phyloP scores from a whole-genome alignment of 2,797 vertebrate genomes.

The Pampus argenteus region DNA sequence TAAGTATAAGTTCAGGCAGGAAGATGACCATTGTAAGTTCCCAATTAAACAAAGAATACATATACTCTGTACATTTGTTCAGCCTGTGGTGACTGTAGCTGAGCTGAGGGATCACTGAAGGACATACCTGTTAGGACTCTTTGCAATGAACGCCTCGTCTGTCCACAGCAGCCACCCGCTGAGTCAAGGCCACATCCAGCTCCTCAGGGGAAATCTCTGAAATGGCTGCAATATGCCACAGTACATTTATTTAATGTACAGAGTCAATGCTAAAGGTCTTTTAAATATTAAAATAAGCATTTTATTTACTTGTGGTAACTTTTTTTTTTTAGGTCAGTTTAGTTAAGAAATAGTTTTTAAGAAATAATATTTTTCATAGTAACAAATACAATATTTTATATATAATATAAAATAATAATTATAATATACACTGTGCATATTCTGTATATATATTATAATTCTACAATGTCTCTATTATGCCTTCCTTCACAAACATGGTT shows the following conservation, averaged over 20 bases:
- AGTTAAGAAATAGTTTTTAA: no score
- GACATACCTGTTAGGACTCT: constrained; percentile 10
- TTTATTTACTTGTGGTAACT: neutral
- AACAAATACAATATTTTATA: no score
- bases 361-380: no score
- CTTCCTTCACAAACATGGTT: neutral
- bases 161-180: neutral
- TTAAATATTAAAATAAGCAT: neutral
- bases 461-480: neutral
- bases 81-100: neutral
- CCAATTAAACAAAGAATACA: neutral
- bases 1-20: neutral
- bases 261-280: neutral
- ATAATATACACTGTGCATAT: no score
- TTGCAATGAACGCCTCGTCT: neutral
- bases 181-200: neutral
- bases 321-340: neutral
- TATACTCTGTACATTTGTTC: neutral
- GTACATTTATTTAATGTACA: neutral
- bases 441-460: neutral
- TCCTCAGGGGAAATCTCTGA: neutral
- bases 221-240: constrained; percentile 10
- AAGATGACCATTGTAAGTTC: neutral
- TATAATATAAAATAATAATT: no score
- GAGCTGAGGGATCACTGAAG: neutral